Conservation (phyloP, 2,888 invertebrate species). For the Dioctria rufipes region DNA sequence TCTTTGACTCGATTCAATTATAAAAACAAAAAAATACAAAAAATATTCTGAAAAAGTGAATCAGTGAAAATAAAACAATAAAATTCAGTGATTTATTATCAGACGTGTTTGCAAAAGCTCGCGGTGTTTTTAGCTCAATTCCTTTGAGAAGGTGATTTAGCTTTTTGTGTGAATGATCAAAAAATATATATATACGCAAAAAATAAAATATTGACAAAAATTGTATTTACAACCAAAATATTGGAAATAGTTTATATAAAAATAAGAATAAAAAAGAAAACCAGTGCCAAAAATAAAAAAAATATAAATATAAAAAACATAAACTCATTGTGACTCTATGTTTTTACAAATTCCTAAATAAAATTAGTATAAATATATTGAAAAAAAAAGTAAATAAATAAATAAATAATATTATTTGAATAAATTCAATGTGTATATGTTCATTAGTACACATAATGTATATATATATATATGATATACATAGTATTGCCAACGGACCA, state of each 20-base stretch:
- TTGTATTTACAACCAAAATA: conserved; percentile 38
- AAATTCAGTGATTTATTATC: conserved; percentile 41
- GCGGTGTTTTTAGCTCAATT: conserved; percentile 53
- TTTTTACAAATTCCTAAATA: conserved; percentile 9
- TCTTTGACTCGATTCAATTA: conserved; percentile 20
- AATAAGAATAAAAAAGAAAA: conserved; percentile 20
- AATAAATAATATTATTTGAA: neutral
- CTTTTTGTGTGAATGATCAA: conserved; percentile 46
- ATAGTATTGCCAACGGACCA: too few relatives aligned
- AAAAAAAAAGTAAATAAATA: conserved; percentile 4
- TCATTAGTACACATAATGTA: conserved; percentile 48
- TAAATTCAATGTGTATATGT: conserved; percentile 38
- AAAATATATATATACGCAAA: conserved; percentile 40
- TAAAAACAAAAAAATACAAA: conserved; percentile 12
- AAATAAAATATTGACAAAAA: conserved; percentile 25
- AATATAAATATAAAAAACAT: too few relatives aligned
- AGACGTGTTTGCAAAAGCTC: conserved; percentile 56
- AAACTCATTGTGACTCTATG: conserved; percentile 24
- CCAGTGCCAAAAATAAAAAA: neutral
- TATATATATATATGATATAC: neutral
- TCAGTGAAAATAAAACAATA: neutral
- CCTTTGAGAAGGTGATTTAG: conserved; percentile 41
- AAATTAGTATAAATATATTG: conserved; percentile 15
- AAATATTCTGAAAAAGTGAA: neutral
- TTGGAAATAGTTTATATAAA: conserved; percentile 19